Evolutionary conservation across 1,140 invertebrate species (phyloP).

Genomic region (Drosophila melanica): DNA sequence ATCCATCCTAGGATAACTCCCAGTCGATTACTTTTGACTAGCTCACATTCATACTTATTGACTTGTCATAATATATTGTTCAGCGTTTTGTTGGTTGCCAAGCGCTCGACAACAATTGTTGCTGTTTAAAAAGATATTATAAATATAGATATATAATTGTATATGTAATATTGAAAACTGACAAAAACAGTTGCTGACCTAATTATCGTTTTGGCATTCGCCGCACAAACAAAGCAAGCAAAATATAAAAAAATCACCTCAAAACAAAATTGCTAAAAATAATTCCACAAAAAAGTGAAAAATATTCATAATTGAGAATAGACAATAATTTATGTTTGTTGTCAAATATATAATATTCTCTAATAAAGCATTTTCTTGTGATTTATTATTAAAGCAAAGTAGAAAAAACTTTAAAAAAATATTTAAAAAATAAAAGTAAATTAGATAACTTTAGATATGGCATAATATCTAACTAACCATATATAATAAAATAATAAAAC

Average conservation of each 20-base stretch:
- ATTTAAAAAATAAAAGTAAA: background rate
- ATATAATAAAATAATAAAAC: too few species aligned
- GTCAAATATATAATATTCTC: background rate
- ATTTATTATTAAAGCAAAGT: background rate
- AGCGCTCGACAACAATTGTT: constrained; percentile 39
- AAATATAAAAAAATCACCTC: constrained; percentile 35
- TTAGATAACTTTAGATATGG: too few species aligned
- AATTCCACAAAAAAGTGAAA: constrained; percentile 17
- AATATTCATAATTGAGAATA: constrained; percentile 19
- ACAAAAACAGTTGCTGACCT: constrained; percentile 79
- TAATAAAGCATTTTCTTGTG: too few species aligned
- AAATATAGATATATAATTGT: constrained; percentile 10
- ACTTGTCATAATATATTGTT: constrained; percentile 29
- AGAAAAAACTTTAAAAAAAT: background rate
- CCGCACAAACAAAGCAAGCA: constrained; percentile 26
- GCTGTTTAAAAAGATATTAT: constrained; percentile 3
- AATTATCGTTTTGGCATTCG: constrained; percentile 63
- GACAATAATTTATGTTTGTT: constrained; percentile 2
- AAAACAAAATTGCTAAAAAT: constrained; percentile 34
- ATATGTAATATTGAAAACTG: constrained; percentile 67
- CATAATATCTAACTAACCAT: too few species aligned
- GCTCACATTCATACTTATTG: background rate
- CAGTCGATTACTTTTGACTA: background rate
- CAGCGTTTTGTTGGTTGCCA: constrained; percentile 47
- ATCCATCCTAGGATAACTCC: background rate